Evolutionary conservation across 2,888 invertebrate species (phyloP).

Genomic region (Hydraecia micacea): DNA sequence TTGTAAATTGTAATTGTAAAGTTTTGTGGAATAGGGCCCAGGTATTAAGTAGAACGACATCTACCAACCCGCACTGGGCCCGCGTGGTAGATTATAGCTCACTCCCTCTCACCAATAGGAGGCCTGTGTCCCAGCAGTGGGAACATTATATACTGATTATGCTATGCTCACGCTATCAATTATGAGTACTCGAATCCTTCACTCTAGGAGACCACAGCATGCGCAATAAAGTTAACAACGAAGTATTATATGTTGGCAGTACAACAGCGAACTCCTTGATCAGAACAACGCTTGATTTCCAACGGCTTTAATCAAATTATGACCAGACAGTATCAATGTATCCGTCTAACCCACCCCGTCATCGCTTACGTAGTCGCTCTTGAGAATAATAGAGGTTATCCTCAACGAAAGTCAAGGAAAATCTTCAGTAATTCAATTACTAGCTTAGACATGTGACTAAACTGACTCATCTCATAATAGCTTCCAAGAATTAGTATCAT

Average conservation of each 20-base stretch:
- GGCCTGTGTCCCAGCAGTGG: background rate
- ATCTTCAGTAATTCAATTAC: slow-evolving; percentile 51
- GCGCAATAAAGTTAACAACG: background rate
- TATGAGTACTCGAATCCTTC: too few relatives aligned
- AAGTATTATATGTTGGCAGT: background rate
- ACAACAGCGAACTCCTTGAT: background rate
- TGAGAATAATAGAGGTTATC: slow-evolving; percentile 19
- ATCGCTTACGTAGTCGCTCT: background rate
- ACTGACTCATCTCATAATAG: slow-evolving; percentile 36
- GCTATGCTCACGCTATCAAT: background rate
- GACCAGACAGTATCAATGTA: too few relatives aligned
- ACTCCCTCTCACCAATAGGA: background rate
- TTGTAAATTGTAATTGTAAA: background rate
- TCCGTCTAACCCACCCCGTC: background rate
- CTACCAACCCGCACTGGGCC: background rate
- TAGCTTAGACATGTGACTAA: background rate
- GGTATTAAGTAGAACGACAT: too few relatives aligned
- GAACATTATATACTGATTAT: background rate
- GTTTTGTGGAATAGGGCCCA: too few relatives aligned
- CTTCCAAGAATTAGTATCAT: slow-evolving; percentile 27
- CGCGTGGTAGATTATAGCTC: background rate
- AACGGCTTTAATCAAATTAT: background rate
- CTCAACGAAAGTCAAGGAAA: slow-evolving; percentile 50
- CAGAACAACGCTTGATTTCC: background rate
- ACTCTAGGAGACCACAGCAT: background rate